Conservation (phyloP, 2,113 vertebrate species). For the Macaca mulatta region DNA sequence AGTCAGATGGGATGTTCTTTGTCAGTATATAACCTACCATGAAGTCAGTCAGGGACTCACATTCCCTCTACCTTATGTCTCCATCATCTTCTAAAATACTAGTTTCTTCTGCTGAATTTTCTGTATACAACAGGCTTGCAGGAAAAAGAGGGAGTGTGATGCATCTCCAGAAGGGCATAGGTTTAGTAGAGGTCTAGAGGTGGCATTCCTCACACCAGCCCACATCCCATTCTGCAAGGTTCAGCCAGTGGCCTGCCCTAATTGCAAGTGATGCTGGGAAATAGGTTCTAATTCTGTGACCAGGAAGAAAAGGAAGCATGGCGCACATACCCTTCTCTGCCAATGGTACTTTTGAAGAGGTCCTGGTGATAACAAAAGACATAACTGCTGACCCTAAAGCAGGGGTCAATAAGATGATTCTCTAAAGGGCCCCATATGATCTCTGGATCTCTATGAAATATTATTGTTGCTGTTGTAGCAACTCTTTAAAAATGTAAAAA, state of each 20-base stretch:
- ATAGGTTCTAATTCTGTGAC: neutral
- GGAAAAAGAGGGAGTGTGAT: neutral
- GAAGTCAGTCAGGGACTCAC: neutral
- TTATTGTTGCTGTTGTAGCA: neutral
- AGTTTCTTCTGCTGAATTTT: neutral
- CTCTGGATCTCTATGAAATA: neutral
- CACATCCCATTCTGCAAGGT: neutral
- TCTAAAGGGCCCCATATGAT: neutral
- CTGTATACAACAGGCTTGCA: neutral
- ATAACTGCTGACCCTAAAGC: neutral
- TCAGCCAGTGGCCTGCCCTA: neutral
- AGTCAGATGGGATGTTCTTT: neutral
- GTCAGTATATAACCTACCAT: neutral
- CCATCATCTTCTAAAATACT: neutral
- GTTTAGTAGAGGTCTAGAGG: neutral
- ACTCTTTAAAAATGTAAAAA: neutral
- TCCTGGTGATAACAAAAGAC: neutral
- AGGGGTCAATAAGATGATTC: neutral
- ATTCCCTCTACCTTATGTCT: neutral
- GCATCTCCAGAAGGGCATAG: neutral
- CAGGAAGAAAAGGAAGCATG: neutral
- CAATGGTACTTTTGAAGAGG: neutral
- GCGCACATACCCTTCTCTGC: neutral
- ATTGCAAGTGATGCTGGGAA: neutral
- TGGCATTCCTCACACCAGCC: rapidly evolving